Evolutionary conservation across 2,888 invertebrate species (phyloP).

Genomic region (Hydrotaea diabolus): DNA sequence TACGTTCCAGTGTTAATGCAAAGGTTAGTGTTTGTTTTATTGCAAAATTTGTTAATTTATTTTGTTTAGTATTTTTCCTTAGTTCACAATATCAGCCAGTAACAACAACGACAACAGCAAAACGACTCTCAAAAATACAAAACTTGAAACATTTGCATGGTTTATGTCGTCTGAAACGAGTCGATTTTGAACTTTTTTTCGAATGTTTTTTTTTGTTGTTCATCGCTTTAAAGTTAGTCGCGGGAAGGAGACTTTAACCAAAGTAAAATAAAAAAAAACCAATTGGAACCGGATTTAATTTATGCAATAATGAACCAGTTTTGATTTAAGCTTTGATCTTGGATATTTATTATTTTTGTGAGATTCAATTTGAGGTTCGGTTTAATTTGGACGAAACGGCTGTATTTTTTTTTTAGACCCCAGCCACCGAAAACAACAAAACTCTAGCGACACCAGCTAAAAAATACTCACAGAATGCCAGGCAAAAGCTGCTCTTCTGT

Average conservation of each 20-base stretch:
- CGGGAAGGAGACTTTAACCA: no score
- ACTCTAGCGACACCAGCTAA: no score
- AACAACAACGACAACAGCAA: no score
- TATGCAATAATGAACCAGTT: slow-evolving; percentile 79
- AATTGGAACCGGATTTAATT: slow-evolving; percentile 71
- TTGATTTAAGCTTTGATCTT: slow-evolving; percentile 57
- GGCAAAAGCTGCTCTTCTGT: background rate
- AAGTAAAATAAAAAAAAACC: slow-evolving; percentile 38
- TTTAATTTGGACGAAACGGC: background rate
- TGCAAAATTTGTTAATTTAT: slow-evolving; percentile 51
- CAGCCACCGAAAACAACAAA: no score
- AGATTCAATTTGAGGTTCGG: background rate
- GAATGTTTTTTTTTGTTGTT: slow-evolving; percentile 26
- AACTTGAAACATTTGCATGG: background rate
- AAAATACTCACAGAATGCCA: no score
- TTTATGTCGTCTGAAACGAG: no score
- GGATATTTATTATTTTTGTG: slow-evolving; percentile 19
- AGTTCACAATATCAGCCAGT: no score
- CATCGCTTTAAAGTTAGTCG: background rate
- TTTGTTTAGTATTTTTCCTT: slow-evolving; percentile 39
- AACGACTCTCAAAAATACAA: background rate
- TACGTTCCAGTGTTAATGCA: slow-evolving; percentile 60
- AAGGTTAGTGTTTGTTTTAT: slow-evolving; percentile 61
- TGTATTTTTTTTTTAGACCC: background rate
- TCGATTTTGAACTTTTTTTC: slow-evolving; percentile 2